Percentiles rank a stretch among this genome's conserved stretches.
Evolutionary conservation across 2,113 vertebrate species (phyloP).

Genomic region (Chaetura pelagica): DNA sequence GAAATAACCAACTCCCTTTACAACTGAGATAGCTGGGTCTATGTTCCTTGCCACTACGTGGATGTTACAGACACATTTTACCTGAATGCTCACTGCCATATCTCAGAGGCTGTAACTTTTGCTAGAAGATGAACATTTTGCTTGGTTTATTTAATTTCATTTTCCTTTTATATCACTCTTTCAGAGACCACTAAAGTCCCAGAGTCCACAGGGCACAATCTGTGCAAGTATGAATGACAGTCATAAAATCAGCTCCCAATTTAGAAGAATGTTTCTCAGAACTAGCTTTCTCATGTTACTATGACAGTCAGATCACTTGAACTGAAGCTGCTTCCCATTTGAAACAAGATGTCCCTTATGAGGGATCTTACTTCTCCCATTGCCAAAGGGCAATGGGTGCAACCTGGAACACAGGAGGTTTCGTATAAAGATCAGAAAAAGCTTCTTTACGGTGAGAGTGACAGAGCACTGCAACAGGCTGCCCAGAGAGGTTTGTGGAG

Average conservation of each 20-base stretch:
- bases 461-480: too few species aligned
- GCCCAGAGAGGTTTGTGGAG: too few species aligned
- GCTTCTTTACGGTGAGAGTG: too few species aligned
- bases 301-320: conserved; percentile 29
- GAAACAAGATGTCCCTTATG: conserved; percentile 23
- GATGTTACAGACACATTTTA: neutral
- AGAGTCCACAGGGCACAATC: neutral
- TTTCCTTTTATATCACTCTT: neutral
- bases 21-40: too few species aligned
- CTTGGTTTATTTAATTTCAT: neutral
- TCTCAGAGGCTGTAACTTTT: neutral
- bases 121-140: neutral
- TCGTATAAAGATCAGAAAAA: too few species aligned
- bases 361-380: neutral
- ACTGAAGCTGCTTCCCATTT: conserved; percentile 21
- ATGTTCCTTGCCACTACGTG: neutral
- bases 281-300: neutral
- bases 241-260: neutral
- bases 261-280: conserved; percentile 9
- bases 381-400: too few species aligned
- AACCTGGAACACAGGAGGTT: too few species aligned
- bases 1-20: neutral
- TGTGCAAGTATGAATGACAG: conserved; percentile 18
- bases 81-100: neutral
- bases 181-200: neutral